Evolutionary conservation across 2,888 invertebrate genomes (phyloP).

Genomic region (Cepaea hortensis): DNA sequence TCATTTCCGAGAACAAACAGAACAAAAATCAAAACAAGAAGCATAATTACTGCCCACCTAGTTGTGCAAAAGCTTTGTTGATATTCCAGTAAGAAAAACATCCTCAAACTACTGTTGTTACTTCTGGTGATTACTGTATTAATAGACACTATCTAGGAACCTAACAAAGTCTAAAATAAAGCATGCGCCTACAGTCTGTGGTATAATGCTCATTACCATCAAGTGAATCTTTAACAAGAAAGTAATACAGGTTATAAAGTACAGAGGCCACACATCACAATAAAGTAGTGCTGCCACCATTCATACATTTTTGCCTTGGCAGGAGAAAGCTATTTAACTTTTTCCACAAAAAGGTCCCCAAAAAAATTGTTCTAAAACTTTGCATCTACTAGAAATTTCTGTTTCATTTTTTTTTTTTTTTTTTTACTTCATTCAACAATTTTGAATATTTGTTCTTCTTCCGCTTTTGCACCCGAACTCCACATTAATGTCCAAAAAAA

Average conservation of each 20-base stretch:
- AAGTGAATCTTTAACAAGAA: conserved; percentile 13
- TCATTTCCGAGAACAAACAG: neutral
- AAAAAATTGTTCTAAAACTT: neutral
- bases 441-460: too few species aligned
- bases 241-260: conserved; percentile 15
- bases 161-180: conserved; percentile 38
- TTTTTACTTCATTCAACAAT: neutral
- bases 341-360: neutral
- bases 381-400: neutral
- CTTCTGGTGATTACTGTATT: conserved; percentile 30
- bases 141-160: conserved; percentile 33
- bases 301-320: conserved; percentile 10
- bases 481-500: neutral
- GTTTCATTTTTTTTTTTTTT: neutral
- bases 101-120: conserved; percentile 29
- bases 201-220: conserved; percentile 41
- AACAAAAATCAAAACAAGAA: conserved; percentile 2
- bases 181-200: conserved; percentile 41
- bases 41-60: conserved; percentile 33
- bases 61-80: conserved; percentile 29
- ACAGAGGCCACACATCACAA: conserved; percentile 39
- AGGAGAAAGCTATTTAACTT: neutral
- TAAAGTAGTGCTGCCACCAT: conserved; percentile 32
- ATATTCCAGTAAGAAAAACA: conserved; percentile 19
- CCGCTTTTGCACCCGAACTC: neutral